phyloP scores from a whole-genome alignment of 2,888 invertebrate genomes.

The Lamellibrachia columna region DNA sequence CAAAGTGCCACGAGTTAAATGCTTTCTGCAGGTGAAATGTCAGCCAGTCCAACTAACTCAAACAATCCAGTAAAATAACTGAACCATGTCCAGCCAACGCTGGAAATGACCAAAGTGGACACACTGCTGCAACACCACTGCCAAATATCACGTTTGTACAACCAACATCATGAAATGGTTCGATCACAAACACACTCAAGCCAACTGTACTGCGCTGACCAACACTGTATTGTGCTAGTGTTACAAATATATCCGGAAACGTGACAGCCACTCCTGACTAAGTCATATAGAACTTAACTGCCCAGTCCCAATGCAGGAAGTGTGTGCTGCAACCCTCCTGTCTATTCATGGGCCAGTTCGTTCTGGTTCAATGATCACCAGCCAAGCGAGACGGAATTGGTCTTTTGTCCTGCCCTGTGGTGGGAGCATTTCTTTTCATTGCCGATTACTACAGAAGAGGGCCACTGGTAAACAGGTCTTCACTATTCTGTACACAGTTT shows the following conservation, averaged over 20 bases:
- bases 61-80: not conserved
- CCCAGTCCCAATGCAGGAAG: not conserved
- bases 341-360: not conserved
- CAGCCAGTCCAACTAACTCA: not conserved
- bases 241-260: not conserved
- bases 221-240: not conserved
- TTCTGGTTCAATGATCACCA: not conserved
- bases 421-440: not conserved
- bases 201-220: not conserved
- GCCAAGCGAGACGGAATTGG: not conserved
- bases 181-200: not conserved
- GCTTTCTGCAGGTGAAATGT: not conserved
- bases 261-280: not conserved
- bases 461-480: conserved; percentile 1
- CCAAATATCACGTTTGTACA: not conserved
- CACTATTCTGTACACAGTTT: not conserved
- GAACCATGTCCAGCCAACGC: not conserved
- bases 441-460: not conserved
- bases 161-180: not conserved
- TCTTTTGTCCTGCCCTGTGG: not conserved
- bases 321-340: not conserved
- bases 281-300: not conserved
- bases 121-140: not conserved
- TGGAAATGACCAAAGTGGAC: not conserved
- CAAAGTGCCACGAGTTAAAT: not conserved